Base-by-base conservation (phyloP, 2,113 vertebrate genomes). In the Cavia aperea region DNA sequence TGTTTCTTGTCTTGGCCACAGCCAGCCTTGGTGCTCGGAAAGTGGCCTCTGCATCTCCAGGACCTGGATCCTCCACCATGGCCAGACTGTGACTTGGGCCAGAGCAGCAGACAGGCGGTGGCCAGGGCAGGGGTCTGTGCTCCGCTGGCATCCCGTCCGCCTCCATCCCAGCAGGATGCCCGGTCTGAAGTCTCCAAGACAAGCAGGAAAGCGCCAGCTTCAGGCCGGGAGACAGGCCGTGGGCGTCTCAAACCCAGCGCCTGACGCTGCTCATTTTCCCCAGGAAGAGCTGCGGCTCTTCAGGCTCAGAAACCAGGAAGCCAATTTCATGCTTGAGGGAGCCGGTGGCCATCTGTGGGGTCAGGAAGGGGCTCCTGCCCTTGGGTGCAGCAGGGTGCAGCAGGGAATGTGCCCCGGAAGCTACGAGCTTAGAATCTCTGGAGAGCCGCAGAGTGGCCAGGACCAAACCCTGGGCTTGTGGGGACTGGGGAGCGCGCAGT, bases 321-420 rank as follows among this genome's bases (percentile, higher is more conserved):
- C 63, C 36, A 66, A 77, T 81, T 92, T 94, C 90, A 81, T 39
- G 94, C 93, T 86, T 83, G 23, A 9, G 49, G 49, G 81, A 82
- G 4, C 15, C 7, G 31, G 73, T 7, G 46, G 77, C 54, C n/a
- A 54, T 65, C 84, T 8, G 2, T 16, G 56, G 78, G 94, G 63
- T 92, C 62, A 46, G 78, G 31, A 68, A 62, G 39, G 72, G 39
- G 14, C 29, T 26, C 62, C 62, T 81, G 5, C 62, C 18, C n/a
- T 7, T 3, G 29, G 62, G 43, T 18, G 82, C 68, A 21, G 36
- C 21, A 0, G 81, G 18, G 0, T 21, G 19, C 51, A 51, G 19
- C 24, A 15, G n/a, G 29, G 1, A 70, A 63, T 1, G 21, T 10
- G 19, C 16, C 0, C 0, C 5, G 51, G 51, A 88, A 54, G 7